A percentile compares a stretch with the other conserved stretches of the same genome.
Conservation (phyloP, 2,113 vertebrate species). For the Isurus oxyrinchus region DNA sequence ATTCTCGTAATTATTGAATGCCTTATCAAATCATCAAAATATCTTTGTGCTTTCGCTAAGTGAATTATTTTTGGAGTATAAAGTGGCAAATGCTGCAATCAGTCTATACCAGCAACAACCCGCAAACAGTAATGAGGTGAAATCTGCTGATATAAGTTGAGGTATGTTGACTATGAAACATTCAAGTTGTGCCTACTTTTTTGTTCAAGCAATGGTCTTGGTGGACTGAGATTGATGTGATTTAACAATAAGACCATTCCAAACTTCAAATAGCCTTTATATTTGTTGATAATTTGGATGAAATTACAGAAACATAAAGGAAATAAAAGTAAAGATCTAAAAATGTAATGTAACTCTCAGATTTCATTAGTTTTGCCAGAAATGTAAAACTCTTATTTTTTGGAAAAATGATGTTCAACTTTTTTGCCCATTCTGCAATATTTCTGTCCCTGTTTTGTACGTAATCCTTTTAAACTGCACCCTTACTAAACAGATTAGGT, state of each 20-base stretch:
- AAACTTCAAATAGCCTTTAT: not conserved
- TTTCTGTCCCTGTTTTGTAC: too few relatives aligned
- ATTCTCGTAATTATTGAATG: not conserved
- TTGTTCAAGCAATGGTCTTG: not conserved
- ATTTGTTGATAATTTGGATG: not conserved
- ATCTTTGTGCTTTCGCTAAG: not conserved
- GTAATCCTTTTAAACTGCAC: not conserved
- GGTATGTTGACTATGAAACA: not conserved
- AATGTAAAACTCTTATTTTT: not conserved
- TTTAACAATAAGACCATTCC: not conserved
- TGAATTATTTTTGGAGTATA: not conserved
- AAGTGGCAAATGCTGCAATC: not conserved
- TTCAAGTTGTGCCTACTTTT: not conserved
- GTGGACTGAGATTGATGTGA: not conserved
- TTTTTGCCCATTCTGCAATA: not conserved
- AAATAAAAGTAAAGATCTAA: not conserved
- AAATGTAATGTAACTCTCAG: not conserved
- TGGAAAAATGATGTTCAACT: not conserved
- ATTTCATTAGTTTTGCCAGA: not conserved
- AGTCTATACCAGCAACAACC: not conserved
- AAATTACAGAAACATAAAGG: not conserved
- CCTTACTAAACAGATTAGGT: not conserved
- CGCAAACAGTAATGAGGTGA: not conserved
- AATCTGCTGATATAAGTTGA: not conserved
- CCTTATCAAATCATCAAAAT: not conserved